A percentile compares a stretch with the other conserved stretches of the same genome.
Evolutionary conservation across 2,888 invertebrate genomes (phyloP).

Genomic region (Leucania comma): DNA sequence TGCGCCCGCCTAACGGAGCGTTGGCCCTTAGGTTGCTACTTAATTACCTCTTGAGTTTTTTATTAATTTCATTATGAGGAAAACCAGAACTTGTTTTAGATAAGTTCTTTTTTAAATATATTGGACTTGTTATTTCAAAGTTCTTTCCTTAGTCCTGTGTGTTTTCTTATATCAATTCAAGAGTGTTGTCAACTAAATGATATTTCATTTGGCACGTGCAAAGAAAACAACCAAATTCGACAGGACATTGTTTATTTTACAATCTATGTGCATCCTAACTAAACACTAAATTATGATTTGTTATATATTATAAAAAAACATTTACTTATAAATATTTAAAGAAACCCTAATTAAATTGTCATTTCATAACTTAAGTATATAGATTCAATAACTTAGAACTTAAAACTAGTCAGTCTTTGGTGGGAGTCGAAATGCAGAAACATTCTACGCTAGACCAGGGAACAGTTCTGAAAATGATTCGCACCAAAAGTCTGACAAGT

Average conservation of each 20-base stretch:
- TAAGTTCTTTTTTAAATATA: too few species aligned
- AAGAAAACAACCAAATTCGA: constrained; percentile 58
- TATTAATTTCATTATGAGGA: too few species aligned
- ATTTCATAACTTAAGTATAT: constrained; percentile 72
- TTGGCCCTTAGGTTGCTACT: too few species aligned
- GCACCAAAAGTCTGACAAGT: constrained; percentile 93
- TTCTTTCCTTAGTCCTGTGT: too few species aligned
- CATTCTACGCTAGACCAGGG: constrained; percentile 92
- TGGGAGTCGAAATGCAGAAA: constrained; percentile 77
- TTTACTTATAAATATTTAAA: constrained; percentile 60
- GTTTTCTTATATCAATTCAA: too few species aligned
- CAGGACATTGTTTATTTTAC: constrained; percentile 77
- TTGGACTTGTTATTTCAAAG: too few species aligned
- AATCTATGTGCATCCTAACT: constrained; percentile 81
- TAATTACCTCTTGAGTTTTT: too few species aligned
- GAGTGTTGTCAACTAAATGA: too few species aligned
- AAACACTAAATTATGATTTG: constrained; percentile 58
- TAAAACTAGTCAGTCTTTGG: constrained; percentile 88
- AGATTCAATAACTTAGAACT: constrained; percentile 71
- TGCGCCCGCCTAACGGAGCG: too few species aligned
- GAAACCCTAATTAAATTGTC: constrained; percentile 71
- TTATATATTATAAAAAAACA: constrained; percentile 63
- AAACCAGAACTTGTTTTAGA: too few species aligned
- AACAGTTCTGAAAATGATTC: constrained; percentile 95
- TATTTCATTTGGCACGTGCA: too few species aligned